Evolutionary conservation across 2,113 vertebrate genomes (phyloP), one percentile per base, ranked within the genome.

Genomic region (Petrocephalus microphthalmus): DNA sequence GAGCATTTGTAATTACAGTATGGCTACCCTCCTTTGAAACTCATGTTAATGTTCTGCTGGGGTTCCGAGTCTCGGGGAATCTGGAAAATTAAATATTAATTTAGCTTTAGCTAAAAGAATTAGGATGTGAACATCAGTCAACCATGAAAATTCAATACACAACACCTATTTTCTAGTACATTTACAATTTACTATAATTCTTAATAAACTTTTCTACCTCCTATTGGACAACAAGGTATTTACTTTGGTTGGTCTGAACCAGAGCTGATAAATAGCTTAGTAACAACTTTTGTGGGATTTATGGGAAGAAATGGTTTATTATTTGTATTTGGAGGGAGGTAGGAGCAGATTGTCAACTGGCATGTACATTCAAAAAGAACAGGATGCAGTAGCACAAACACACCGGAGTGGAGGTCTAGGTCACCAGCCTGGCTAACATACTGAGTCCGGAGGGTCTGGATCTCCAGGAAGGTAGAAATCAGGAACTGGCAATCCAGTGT

Each of bases 401-500:
- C 86, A 54, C 90, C 87, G 88, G 82, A 33, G n/a, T 64, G 0
- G 8, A 7, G 42, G 78, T 22, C n/a, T 88, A 86, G 90, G 29
- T 52, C 22, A 29, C 25, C 1, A 37, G 78, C 45, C 52, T 54
- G 52, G 42, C 93, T 90, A 96, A 91, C 95, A 96, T 89, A 94
- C 93, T 0, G 95, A 95, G 56, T 92, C 92, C 0, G 89, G 96
- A 89, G 7, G 96, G 93, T 95, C 98, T 88, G 42, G 96, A 45
- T 96, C 95, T 49, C 95, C 95, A 0, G 94, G 96, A 0, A 97
- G 94, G 95, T 98, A 99, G 96, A 99, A 98, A 71, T 99, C 98
- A 0, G 98, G 98, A 91, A 99, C 97, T 0, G 97, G 97, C 86
- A 99, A 94, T 45, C 98, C 98, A 0, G 98, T 99, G 93, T 99